Conservation (phyloP, 2,113 vertebrate genomes). For the Clupea harengus region DNA sequence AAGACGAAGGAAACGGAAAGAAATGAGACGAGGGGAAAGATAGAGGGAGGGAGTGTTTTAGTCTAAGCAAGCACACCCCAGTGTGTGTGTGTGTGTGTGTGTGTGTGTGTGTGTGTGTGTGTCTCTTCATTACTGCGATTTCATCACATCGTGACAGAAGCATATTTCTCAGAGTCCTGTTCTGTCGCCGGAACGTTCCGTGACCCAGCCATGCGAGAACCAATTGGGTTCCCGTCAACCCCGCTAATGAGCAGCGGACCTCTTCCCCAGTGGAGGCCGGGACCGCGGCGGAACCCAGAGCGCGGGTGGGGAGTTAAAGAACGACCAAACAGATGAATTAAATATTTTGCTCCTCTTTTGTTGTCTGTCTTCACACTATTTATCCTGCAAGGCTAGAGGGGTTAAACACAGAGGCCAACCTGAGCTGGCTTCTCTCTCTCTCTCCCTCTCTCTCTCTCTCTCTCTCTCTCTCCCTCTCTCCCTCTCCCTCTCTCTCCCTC, state of each 20-base stretch:
- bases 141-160: slow-evolving; percentile 62
- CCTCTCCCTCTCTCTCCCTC: too few relatives aligned
- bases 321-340: not conserved
- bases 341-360: not conserved
- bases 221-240: slow-evolving; percentile 37
- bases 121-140: slow-evolving; percentile 62
- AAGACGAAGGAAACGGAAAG: too few relatives aligned
- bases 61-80: not conserved
- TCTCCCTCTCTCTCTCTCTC: not conserved
- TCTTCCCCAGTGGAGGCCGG: slow-evolving; percentile 9
- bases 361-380: not conserved
- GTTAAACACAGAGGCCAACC: not conserved
- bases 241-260: slow-evolving; percentile 61
- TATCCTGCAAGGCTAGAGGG: not conserved
- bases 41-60: not conserved
- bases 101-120: not conserved
- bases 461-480: not conserved
- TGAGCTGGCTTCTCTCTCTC: not conserved
- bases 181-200: slow-evolving; percentile 22
- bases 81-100: slow-evolving; percentile 3
- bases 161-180: slow-evolving; percentile 53
- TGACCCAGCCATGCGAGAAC: slow-evolving; percentile 51
- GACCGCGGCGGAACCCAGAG: slow-evolving; percentile 11
- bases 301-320: not conserved
- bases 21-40: not conserved